Evolutionary conservation across 2,797 vertebrate genomes (phyloP).

Genomic region (Paedocypris micromegethes): DNA sequence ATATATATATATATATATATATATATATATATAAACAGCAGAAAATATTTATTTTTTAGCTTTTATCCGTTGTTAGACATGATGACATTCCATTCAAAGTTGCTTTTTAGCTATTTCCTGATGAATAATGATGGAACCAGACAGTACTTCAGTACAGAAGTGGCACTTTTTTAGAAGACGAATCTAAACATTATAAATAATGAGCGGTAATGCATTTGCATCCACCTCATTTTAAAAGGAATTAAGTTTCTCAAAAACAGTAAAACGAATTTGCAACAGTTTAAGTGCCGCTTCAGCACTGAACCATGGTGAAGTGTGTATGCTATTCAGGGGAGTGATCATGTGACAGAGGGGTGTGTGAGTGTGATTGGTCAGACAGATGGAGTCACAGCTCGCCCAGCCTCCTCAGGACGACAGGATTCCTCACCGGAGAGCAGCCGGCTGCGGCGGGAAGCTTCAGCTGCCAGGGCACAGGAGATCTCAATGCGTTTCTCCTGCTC

Average conservation of each 20-base stretch:
- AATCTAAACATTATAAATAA: neutral
- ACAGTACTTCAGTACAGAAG: slow-evolving; percentile 45
- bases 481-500: slow-evolving; percentile 96
- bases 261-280: neutral
- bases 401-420: slow-evolving; percentile 51
- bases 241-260: neutral
- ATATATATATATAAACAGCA: too few species aligned
- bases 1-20: too few species aligned
- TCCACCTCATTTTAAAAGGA: neutral
- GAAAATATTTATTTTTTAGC: too few species aligned
- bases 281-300: slow-evolving; percentile 43
- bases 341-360: slow-evolving; percentile 19
- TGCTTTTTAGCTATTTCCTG: neutral
- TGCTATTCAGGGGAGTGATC: slow-evolving; percentile 27
- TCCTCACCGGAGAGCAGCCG: slow-evolving; percentile 91
- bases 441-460: slow-evolving; percentile 89
- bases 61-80: too few species aligned
- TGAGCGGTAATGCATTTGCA: too few species aligned
- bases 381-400: slow-evolving; percentile 36
- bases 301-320: slow-evolving; percentile 37
- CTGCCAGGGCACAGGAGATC: slow-evolving; percentile 90
- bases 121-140: slow-evolving; percentile 31
- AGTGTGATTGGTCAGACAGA: slow-evolving; percentile 30
- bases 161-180: slow-evolving; percentile 14
- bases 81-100: too few species aligned